Base-by-base conservation (phyloP, 2,888 invertebrate species). In the Mechanitis mazaeus region DNA sequence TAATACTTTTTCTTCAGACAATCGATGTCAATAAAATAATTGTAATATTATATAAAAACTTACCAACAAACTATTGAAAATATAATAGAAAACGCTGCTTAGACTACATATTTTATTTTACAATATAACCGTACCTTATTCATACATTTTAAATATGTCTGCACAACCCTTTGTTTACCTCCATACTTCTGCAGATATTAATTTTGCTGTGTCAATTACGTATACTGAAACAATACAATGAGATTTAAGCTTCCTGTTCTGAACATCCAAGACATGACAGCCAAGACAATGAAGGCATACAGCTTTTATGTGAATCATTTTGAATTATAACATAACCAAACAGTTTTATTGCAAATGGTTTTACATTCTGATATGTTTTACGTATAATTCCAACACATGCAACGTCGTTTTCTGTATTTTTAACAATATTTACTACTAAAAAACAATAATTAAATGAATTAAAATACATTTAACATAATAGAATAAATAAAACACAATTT, bases 221-320 rank as follows among this genome's bases (percentile, higher is more conserved):
- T 70, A 67, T 73, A 62, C 68, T 56, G 59, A 54, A 67, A 59
- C 65, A 55, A 54, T 63, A 64, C 69, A 63, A 64, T 68, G 64
- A 57, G 64, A 61, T 63, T 20, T 57, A 59, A 61, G 65, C 64
- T 64, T 56, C 58, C 54, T 35, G 59, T 54, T 47, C 9, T 45
- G 35, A 59, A 61, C 60, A 64, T 64, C 55, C 54, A 55, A 55
- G 46, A 58, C 55, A 53, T 61, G 64, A 59, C 61, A 59, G 57
- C 46, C 1, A n/a, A 31, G 35, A 33, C 63, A 60, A 63, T 59
- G 59, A 38, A 45, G 9, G 42, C 20, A 38, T n/a, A 9, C 31
- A 33, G 11, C 54, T 45, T 50, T 54, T 54, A 50, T 60, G 54
- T 45, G n/a, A 53, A 56, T 58, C 45, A 35, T 46, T n/a, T 54